Evolutionary conservation across 2,797 vertebrate genomes (phyloP).

Genomic region (Pristis pectinata): DNA sequence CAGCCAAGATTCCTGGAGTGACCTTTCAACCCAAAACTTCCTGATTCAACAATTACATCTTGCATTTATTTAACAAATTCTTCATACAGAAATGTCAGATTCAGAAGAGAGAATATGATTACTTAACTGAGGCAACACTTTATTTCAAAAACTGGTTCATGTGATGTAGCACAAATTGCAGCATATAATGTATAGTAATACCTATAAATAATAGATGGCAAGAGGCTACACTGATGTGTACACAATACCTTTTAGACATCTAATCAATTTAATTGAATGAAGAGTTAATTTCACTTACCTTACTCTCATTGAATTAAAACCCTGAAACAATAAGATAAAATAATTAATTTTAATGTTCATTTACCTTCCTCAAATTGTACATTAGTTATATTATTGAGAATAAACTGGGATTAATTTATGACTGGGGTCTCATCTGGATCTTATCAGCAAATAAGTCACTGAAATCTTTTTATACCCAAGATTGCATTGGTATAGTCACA

Average conservation of each 20-base stretch:
- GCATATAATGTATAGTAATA: neutral
- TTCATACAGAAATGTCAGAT: neutral
- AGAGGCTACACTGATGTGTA: neutral
- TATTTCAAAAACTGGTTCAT: neutral
- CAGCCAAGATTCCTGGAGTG: neutral
- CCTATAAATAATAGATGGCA: neutral
- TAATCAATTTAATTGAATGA: neutral
- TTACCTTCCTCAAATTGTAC: neutral
- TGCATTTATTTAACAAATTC: neutral
- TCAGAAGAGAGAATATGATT: neutral
- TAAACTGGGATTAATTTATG: neutral
- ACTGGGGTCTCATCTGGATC: neutral
- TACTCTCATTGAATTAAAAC: slow-evolving; percentile 23
- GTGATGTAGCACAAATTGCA: too few species aligned
- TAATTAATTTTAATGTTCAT: neutral
- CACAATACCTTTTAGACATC: neutral
- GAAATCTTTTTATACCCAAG: neutral
- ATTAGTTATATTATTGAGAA: neutral
- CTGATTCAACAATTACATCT: neutral
- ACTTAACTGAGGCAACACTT: neutral
- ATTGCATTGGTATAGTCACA: too few species aligned
- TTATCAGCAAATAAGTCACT: neutral
- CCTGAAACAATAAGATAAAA: slow-evolving; percentile 25
- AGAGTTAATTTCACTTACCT: slow-evolving; percentile 19
- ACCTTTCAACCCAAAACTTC: neutral